Conservation (phyloP, 2,888 invertebrate genomes). For the Gandaritis pyraliata region DNA sequence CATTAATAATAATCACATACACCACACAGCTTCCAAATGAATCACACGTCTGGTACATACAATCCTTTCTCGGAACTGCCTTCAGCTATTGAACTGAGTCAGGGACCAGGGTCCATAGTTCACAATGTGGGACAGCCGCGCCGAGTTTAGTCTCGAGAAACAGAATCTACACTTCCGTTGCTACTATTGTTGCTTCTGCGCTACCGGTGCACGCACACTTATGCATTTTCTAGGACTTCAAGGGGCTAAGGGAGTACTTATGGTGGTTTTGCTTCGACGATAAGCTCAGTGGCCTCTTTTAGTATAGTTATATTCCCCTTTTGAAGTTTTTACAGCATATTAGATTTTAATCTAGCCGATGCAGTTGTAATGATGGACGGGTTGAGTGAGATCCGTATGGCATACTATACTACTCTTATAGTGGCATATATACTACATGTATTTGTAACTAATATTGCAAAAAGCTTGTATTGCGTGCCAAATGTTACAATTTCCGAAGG, state of each 20-base stretch:
- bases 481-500: too few species aligned
- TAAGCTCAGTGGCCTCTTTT: too few species aligned
- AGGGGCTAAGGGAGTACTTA: background rate
- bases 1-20: background rate
- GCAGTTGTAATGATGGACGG: too few species aligned
- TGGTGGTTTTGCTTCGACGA: too few species aligned
- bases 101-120: conserved; percentile 49
- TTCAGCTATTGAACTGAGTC: conserved; percentile 38
- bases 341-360: too few species aligned
- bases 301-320: too few species aligned
- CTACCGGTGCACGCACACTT: conserved; percentile 3
- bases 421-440: too few species aligned
- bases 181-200: conserved; percentile 1
- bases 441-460: too few species aligned
- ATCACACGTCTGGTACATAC: conserved; percentile 39
- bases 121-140: conserved; percentile 32
- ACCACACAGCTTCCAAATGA: conserved; percentile 19
- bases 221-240: background rate
- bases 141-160: conserved; percentile 9
- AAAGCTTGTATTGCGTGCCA: too few species aligned
- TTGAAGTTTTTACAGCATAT: too few species aligned
- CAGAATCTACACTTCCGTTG: conserved; percentile 25
- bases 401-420: too few species aligned
- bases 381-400: too few species aligned
- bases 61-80: conserved; percentile 51